These are phyloP conservation scores for Dendronephthya gigantea DNA, from an alignment of 64 coral and sea anemone genomes.

Conservation along the genomic window DNA sequence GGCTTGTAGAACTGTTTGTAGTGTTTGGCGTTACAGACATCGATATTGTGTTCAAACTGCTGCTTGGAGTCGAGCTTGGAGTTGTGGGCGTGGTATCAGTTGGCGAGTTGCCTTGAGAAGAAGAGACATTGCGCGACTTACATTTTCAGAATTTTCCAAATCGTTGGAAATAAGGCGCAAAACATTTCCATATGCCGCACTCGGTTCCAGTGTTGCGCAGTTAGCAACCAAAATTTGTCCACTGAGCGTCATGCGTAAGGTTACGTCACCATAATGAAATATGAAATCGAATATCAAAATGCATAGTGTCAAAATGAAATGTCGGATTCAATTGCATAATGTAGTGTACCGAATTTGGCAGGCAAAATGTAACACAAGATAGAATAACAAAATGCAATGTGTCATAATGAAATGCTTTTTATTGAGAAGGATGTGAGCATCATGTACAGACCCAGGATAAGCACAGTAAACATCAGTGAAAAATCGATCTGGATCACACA, in stretches of 20 bases:
- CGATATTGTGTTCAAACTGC: conserved; percentile 35
- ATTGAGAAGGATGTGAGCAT: conserved; percentile 34
- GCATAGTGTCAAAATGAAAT: not conserved
- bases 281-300: conserved; percentile 11
- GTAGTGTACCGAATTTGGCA: not conserved
- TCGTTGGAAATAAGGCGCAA: not conserved
- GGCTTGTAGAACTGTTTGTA: conserved; percentile 29
- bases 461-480: conserved; percentile 55
- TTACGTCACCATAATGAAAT: conserved; percentile 19
- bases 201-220: conserved; percentile 19
- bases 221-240: conserved; percentile 7
- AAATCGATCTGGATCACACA: conserved; percentile 37
- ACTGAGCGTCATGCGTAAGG: conserved; percentile 18
- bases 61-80: conserved; percentile 31
- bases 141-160: conserved; percentile 4
- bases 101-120: conserved; percentile 35
- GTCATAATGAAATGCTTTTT: too few relatives aligned
- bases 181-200: conserved; percentile 6
- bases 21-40: conserved; percentile 38
- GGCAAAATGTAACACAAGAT: not conserved
- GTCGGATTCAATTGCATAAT: not conserved
- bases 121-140: conserved; percentile 12
- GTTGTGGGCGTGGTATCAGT: conserved; percentile 31
- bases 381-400: too few relatives aligned
- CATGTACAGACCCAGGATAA: conserved; percentile 38